Percentiles rank a stretch among this genome's conserved stretches.
phyloP scores from a whole-genome alignment of 1,140 invertebrate species.

The Drosophila grimshawi region DNA sequence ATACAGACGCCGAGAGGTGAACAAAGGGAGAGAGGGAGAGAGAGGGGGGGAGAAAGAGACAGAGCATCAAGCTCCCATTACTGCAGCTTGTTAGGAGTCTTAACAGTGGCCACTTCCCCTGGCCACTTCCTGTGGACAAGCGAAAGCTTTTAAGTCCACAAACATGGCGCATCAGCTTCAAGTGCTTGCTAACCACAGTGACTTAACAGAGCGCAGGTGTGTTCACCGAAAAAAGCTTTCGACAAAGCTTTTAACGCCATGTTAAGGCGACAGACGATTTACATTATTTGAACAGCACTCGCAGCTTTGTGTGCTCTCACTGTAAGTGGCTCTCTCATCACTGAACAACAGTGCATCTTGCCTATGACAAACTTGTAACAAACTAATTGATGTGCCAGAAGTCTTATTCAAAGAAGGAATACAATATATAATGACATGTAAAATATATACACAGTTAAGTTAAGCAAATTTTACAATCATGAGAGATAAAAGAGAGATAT shows the following conservation, averaged over 20 bases:
- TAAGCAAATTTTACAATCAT: no score
- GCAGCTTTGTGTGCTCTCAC: slow-evolving; percentile 57
- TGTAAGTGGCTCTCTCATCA: slow-evolving; percentile 1
- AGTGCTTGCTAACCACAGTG: slow-evolving; percentile 19
- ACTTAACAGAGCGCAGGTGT: slow-evolving; percentile 55
- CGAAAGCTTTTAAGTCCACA: slow-evolving; percentile 76
- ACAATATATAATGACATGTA: no score
- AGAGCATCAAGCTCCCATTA: slow-evolving; percentile 57
- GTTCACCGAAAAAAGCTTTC: slow-evolving; percentile 50
- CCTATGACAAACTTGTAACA: not conserved
- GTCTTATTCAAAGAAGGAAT: not conserved
- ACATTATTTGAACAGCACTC: slow-evolving; percentile 78
- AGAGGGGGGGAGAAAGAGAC: not conserved
- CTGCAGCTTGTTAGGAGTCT: slow-evolving; percentile 60
- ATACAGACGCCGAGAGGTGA: not conserved
- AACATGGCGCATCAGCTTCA: slow-evolving; percentile 16
- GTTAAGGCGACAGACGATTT: slow-evolving; percentile 66
- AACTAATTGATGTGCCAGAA: not conserved
- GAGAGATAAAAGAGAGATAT: no score
- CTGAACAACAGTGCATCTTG: slow-evolving; percentile 20
- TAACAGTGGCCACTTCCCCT: slow-evolving; percentile 54
- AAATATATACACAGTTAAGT: no score
- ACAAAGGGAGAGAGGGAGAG: not conserved
- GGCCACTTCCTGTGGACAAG: slow-evolving; percentile 75
- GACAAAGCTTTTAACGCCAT: slow-evolving; percentile 70